Conservation (phyloP, 2,888 invertebrate species). For the Calephelis perditalis region DNA sequence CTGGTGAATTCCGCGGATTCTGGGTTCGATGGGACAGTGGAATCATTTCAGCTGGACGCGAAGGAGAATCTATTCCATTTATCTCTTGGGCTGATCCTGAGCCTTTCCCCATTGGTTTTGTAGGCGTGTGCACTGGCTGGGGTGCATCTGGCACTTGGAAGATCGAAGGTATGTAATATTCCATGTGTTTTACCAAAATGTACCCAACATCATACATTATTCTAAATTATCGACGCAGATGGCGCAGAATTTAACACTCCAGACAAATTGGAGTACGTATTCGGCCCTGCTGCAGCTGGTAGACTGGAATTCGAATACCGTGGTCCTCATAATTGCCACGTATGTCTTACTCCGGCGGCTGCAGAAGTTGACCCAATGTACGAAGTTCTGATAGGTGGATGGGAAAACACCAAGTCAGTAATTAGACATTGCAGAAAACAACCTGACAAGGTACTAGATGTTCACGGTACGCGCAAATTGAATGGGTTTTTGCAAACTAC, state of each 20-base stretch:
- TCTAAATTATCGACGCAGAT: conserved; percentile 63
- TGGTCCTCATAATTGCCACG: conserved; percentile 81
- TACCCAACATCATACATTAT: conserved; percentile 63
- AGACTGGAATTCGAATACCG: conserved; percentile 77
- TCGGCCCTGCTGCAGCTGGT: conserved; percentile 75
- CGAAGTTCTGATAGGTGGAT: conserved; percentile 83
- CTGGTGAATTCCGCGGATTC: conserved; percentile 87
- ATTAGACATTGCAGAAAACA: conserved; percentile 80
- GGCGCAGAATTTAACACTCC: conserved; percentile 74
- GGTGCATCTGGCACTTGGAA: conserved; percentile 90
- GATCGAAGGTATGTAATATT: conserved; percentile 81
- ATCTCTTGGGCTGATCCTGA: conserved; percentile 84
- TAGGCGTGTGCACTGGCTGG: conserved; percentile 93
- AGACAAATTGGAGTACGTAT: conserved; percentile 79
- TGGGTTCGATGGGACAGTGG: conserved; percentile 89
- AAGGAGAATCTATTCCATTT: conserved; percentile 85
- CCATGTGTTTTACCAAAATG: conserved; percentile 47
- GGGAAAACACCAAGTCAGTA: conserved; percentile 82
- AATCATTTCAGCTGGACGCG: conserved; percentile 83
- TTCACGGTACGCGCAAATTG: conserved; percentile 18
- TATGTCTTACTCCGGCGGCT: conserved; percentile 76
- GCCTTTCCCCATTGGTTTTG: conserved; percentile 83
- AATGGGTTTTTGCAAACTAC: not conserved
- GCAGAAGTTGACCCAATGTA: conserved; percentile 80
- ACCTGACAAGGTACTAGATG: conserved; percentile 78